Evolutionary conservation across 2,888 invertebrate genomes (phyloP).

Genomic region (Drosophila tripunctata): DNA sequence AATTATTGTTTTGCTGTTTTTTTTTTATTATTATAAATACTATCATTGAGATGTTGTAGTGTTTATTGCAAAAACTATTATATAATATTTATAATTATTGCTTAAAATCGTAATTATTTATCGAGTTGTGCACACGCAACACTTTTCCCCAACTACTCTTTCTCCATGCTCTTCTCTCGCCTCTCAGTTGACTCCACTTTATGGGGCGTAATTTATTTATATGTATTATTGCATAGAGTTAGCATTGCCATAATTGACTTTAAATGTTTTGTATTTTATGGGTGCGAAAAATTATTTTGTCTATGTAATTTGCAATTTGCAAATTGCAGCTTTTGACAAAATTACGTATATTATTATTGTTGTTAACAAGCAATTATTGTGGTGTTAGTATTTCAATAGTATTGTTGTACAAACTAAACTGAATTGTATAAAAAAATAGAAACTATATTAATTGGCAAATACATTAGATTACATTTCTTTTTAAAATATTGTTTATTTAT

Average conservation of each 20-base stretch:
- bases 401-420: not conserved
- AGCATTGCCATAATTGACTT: constrained; percentile 36
- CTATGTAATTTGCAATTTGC: constrained; percentile 11
- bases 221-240: constrained; percentile 22
- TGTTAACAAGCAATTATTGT: constrained; percentile 5
- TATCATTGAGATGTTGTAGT: not conserved
- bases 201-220: constrained; percentile 8
- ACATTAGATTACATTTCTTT: too few species aligned
- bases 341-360: constrained; percentile 3
- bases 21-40: not conserved
- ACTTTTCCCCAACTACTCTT: not conserved
- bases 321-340: constrained; percentile 1
- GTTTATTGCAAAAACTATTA: constrained; percentile 26
- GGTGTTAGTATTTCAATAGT: constrained; percentile 2
- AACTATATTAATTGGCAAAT: too few species aligned
- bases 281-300: constrained; percentile 5
- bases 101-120: constrained; percentile 21
- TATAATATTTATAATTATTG: constrained; percentile 39
- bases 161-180: not conserved
- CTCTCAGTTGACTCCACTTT: not conserved
- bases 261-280: constrained; percentile 29
- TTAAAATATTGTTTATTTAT: too few species aligned
- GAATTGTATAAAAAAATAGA: too few species aligned
- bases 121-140: not conserved
- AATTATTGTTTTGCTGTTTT: constrained; percentile 16